phyloP scores from a whole-genome alignment of 2,888 invertebrate species.

The Linnaemya vulpina region DNA sequence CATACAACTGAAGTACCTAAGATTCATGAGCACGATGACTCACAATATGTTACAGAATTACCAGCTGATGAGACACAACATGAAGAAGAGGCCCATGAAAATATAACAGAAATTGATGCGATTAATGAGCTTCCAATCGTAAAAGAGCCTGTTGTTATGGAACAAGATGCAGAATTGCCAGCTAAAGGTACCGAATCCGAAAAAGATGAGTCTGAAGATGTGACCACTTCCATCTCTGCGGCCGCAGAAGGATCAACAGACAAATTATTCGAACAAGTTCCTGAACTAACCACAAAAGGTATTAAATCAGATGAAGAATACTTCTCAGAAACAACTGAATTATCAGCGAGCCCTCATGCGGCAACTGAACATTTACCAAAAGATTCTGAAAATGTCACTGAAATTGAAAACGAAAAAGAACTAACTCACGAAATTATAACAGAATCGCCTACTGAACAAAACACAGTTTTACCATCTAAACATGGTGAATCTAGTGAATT shows the following conservation, averaged over 20 bases:
- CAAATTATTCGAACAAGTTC: background rate
- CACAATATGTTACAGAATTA: conserved; percentile 23
- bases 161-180: conserved; percentile 19
- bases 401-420: conserved; percentile 12
- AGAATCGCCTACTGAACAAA: conserved; percentile 31
- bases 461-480: background rate
- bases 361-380: conserved; percentile 11
- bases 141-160: conserved; percentile 22
- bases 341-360: background rate
- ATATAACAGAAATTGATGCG: background rate
- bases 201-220: background rate
- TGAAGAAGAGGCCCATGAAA: background rate
- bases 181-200: background rate
- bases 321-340: conserved; percentile 6
- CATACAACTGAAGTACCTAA: conserved; percentile 2
- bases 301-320: conserved; percentile 20
- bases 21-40: background rate
- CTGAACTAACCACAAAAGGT: conserved; percentile 19
- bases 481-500: conserved; percentile 21
- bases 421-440: background rate
- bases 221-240: background rate
- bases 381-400: conserved; percentile 5
- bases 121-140: background rate
- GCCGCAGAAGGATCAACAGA: conserved; percentile 11
- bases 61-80: background rate